phyloP scores from a whole-genome alignment of 2,888 invertebrate genomes.

The Xanthia icteritia region DNA sequence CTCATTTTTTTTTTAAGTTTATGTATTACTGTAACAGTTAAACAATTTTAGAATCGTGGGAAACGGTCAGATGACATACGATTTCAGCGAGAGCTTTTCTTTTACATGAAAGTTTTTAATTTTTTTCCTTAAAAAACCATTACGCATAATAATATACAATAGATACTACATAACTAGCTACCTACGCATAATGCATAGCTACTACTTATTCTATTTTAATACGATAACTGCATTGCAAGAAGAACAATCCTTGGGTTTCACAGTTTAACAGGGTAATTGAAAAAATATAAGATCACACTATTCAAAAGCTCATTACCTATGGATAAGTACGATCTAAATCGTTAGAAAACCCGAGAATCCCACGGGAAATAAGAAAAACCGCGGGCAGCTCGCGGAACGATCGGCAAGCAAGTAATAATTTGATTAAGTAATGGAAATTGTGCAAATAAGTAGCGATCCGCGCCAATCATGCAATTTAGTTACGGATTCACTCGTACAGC shows the following conservation, averaged over 20 bases:
- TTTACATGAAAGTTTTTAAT: neutral
- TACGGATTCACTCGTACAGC: constrained; percentile 50
- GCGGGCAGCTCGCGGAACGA: constrained; percentile 61
- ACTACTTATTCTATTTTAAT: neutral
- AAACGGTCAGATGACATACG: neutral
- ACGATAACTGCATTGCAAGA: neutral
- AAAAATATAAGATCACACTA: constrained; percentile 37
- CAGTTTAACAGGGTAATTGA: constrained; percentile 12
- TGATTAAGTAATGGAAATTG: constrained; percentile 67
- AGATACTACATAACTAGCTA: neutral
- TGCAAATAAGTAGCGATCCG: constrained; percentile 61
- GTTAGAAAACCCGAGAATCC: constrained; percentile 62
- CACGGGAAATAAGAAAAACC: constrained; percentile 68
- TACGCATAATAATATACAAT: neutral
- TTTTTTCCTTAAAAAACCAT: neutral
- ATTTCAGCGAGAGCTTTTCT: neutral
- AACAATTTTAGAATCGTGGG: constrained; percentile 4
- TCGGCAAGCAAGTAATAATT: constrained; percentile 65
- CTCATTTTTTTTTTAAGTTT: neutral
- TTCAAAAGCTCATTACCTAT: constrained; percentile 53
- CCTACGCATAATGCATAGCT: neutral
- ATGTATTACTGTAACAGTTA: neutral
- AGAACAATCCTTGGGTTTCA: constrained; percentile 7
- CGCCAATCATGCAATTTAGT: constrained; percentile 55
- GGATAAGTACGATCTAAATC: constrained; percentile 44